Conservation (phyloP, 2,113 vertebrate species). For the Tamias sibiricus region DNA sequence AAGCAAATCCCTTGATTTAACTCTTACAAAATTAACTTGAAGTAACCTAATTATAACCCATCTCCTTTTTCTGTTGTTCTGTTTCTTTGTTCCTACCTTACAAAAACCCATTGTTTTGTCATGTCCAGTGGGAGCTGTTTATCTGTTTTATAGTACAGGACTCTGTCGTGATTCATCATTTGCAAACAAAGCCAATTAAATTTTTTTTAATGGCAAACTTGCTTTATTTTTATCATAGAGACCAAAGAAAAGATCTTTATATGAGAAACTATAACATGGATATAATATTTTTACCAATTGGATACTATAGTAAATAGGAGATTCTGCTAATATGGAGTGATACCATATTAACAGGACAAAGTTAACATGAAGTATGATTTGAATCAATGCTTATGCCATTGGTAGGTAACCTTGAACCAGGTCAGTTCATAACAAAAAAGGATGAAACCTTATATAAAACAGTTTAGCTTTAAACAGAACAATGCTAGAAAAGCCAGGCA, state of each 20-base stretch:
- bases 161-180: neutral
- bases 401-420: constrained; percentile 18
- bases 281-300: constrained; percentile 34
- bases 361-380: constrained; percentile 52
- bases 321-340: constrained; percentile 46
- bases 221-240: constrained; percentile 55
- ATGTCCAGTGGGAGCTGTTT: neutral
- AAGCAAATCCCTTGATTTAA: neutral
- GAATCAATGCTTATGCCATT: constrained; percentile 1
- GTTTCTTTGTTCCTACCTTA: neutral
- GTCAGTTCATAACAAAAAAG: neutral
- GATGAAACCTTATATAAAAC: neutral
- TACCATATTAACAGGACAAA: too few species aligned
- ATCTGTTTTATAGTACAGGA: neutral
- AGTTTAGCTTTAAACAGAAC: constrained; percentile 41
- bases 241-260: constrained; percentile 25
- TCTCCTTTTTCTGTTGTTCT: neutral
- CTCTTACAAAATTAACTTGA: neutral
- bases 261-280: constrained; percentile 23
- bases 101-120: neutral
- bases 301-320: constrained; percentile 32
- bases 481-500: neutral
- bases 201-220: neutral
- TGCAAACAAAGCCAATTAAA: neutral
- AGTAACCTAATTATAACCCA: neutral